Conservation (phyloP, 1,140 invertebrate genomes). For the Drosophila bocqueti region DNA sequence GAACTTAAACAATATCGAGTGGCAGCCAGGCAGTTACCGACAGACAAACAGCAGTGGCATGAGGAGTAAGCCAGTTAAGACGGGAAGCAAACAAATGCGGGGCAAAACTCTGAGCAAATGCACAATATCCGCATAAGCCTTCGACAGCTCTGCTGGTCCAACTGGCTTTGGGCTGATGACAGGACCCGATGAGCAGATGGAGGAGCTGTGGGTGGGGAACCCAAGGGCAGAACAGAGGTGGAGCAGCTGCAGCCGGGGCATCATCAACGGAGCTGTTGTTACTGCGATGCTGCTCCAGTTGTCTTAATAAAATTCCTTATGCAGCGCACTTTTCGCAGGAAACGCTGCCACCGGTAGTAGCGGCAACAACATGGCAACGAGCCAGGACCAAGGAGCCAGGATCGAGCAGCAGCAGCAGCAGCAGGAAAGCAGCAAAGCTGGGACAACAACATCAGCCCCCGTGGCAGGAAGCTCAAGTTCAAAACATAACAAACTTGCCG, state of each 20-base stretch:
- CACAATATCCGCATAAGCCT: constrained; percentile 79
- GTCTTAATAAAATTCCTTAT: constrained; percentile 82
- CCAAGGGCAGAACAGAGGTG: background rate
- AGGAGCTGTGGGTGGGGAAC: background rate
- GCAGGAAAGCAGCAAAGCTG: constrained; percentile 4
- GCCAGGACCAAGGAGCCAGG: constrained; percentile 20
- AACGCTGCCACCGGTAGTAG: constrained; percentile 60
- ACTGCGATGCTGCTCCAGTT: constrained; percentile 50
- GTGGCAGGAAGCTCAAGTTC: constrained; percentile 80
- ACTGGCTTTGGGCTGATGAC: constrained; percentile 34
- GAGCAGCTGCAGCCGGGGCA: constrained; percentile 35
- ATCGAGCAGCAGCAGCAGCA: constrained; percentile 20
- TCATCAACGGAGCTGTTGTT: constrained; percentile 64
- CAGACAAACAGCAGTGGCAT: constrained; percentile 48
- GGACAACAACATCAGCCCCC: constrained; percentile 41
- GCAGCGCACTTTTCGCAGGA: constrained; percentile 76
- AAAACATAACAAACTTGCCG: constrained; percentile 80
- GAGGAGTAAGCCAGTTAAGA: constrained; percentile 73
- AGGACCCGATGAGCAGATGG: constrained; percentile 12
- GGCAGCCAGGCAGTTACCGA: constrained; percentile 42
- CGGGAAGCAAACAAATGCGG: constrained; percentile 73
- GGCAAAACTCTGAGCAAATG: constrained; percentile 70
- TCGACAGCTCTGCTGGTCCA: constrained; percentile 65
- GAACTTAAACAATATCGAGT: constrained; percentile 62
- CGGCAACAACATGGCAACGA: constrained; percentile 22